Conservation (phyloP, 2,113 vertebrate genomes). For the Scomber colias region DNA sequence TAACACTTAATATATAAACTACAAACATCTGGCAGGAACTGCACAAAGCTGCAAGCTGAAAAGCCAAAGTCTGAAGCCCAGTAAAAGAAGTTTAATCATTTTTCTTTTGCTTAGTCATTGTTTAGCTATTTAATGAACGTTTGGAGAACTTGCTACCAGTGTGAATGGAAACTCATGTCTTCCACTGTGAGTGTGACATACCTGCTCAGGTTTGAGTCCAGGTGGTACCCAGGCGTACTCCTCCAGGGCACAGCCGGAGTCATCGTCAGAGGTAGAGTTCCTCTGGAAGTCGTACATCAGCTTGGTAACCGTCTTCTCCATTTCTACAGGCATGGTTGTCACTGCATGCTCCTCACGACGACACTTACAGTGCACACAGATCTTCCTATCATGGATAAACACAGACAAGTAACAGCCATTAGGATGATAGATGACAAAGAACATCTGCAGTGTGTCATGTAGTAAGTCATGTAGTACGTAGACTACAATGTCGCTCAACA, state of each 20-base stretch:
- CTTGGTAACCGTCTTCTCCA: conserved; percentile 99
- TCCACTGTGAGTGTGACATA: conserved; percentile 67
- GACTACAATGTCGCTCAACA: background rate
- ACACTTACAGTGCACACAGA: conserved; percentile 99
- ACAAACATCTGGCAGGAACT: background rate
- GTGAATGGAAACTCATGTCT: no score
- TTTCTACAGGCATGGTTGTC: conserved; percentile 96
- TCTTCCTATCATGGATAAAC: conserved; percentile 88
- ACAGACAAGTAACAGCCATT: conserved; percentile 22
- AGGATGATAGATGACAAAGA: conserved; percentile 40
- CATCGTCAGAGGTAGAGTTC: conserved; percentile 97
- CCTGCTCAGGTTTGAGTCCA: conserved; percentile 98
- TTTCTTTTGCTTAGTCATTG: no score
- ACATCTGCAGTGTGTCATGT: conserved; percentile 5
- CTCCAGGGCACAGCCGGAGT: conserved; percentile 97
- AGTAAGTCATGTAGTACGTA: background rate
- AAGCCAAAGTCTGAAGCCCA: background rate
- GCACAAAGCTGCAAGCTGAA: conserved; percentile 5
- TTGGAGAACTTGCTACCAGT: no score
- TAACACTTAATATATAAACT: conserved; percentile 16
- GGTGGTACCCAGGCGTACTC: conserved; percentile 98
- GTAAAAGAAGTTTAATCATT: no score
- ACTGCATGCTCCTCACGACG: conserved; percentile 96
- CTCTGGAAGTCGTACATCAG: conserved; percentile 99
- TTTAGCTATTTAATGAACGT: no score